Conservation (phyloP, 2,888 invertebrate species). For the Pteria penguin region DNA sequence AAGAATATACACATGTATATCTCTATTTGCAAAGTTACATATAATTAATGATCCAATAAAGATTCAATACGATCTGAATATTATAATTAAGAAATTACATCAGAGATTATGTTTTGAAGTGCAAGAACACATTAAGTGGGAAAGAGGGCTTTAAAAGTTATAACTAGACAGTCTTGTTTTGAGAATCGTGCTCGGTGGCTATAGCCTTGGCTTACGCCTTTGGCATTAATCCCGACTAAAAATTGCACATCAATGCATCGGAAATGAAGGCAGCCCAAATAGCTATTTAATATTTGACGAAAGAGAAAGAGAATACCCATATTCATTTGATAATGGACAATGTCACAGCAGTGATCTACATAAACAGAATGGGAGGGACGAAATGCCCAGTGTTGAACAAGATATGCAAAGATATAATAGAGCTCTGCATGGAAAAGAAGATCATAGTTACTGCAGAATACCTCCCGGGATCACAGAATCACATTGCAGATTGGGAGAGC, state of each 20-base stretch:
- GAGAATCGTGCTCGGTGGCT: too few relatives aligned
- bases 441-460: slow-evolving; percentile 23
- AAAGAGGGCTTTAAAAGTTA: too few relatives aligned
- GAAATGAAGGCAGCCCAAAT: slow-evolving; percentile 18
- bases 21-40: too few relatives aligned
- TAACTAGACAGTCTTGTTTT: too few relatives aligned
- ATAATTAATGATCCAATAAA: too few relatives aligned
- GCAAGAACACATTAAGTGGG: too few relatives aligned
- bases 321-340: slow-evolving; percentile 11
- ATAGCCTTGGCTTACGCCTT: too few relatives aligned
- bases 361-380: slow-evolving; percentile 21
- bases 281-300: slow-evolving; percentile 1
- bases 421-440: background rate
- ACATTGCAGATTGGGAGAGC: slow-evolving; percentile 21
- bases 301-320: background rate
- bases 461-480: slow-evolving; percentile 15
- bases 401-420: background rate
- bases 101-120: too few relatives aligned
- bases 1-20: too few relatives aligned
- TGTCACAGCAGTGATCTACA: slow-evolving; percentile 11
- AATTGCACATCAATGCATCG: slow-evolving; percentile 21
- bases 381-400: background rate
- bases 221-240: too few relatives aligned
- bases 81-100: too few relatives aligned
- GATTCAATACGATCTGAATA: too few relatives aligned